Percentiles rank a stretch among this genome's conserved stretches.
phyloP scores from a whole-genome alignment of 2,888 invertebrate genomes.

The Ferdinandea cuprea region DNA sequence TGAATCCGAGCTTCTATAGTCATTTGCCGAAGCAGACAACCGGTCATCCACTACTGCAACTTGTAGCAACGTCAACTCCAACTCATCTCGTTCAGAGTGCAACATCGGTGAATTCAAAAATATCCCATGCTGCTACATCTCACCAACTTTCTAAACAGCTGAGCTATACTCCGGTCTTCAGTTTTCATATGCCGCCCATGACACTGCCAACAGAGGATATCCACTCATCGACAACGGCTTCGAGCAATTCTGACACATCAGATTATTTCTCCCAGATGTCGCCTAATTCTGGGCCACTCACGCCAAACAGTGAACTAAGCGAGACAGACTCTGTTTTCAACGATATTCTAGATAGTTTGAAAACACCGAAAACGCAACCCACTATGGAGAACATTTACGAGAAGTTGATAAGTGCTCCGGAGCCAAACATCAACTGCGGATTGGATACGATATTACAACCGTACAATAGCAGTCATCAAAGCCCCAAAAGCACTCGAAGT shows the following conservation, averaged over 20 bases:
- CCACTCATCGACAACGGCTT: constrained; percentile 19
- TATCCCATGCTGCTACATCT: neutral
- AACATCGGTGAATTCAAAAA: neutral
- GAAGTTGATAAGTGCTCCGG: constrained; percentile 31
- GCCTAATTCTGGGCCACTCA: constrained; percentile 77
- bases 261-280: constrained; percentile 76
- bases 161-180: neutral
- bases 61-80: constrained; percentile 10
- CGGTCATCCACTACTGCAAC: constrained; percentile 1
- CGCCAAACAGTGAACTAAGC: constrained; percentile 78
- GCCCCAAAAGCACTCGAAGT: neutral
- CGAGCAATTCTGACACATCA: constrained; percentile 72
- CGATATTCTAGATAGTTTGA: constrained; percentile 47
- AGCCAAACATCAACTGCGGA: constrained; percentile 12
- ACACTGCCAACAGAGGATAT: constrained; percentile 23
- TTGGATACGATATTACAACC: constrained; percentile 10
- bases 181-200: constrained; percentile 21
- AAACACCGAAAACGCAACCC: constrained; percentile 44
- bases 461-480: neutral
- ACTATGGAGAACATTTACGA: constrained; percentile 31
- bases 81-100: neutral
- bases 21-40: neutral
- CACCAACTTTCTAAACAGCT: neutral
- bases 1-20: constrained; percentile 1
- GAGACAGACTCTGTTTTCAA: constrained; percentile 47